Evolutionary conservation across 2,797 vertebrate genomes (phyloP), one percentile per base, ranked within the genome.

Genomic region (Falco columbarius): DNA sequence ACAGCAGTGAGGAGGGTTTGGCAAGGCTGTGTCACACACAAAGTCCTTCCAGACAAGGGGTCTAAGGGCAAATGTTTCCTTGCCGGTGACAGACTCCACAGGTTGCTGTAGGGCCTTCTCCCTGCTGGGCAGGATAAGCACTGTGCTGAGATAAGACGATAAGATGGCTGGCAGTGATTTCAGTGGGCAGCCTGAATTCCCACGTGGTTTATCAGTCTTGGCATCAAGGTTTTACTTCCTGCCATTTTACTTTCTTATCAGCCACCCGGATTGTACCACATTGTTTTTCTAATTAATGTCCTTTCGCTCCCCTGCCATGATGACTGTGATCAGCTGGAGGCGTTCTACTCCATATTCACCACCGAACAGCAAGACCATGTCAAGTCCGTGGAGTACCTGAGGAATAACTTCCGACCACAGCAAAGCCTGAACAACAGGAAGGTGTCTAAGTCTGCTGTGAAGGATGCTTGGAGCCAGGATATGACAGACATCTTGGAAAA

Each of bases 331-430:
- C 98, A 99, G 99, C 97, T 99, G 95, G 99, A 99, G 95, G 99
- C 99, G 1, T 99, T 99, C 97, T 99, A 99, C 97, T 99, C 99
- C 38, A 99, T 99, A 98, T 99, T 99, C 98, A 99, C 99, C 96
- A 99, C 99, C 1, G 99, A 99, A 95, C 99, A 99, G 97, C 99
- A 99, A 97, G 99, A 99, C 97, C 99, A 99, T 0, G 99, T 99
- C 66, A 99, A 99, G 95, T 99, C 99, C 0, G 99, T 99, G 97
- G 99, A 99, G 89, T 99, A 99, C 96, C 98, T 99, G 96, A 98
- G 99, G 95, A 99, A 99, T 93, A 99, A 99, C 98, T 99, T 99
- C 94, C 98, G 99, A 59, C 99, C 99, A 15, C 98, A 98, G 94
- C 99, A 99, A 97, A 98, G 22, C 4, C 98, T 99, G 90, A 98